Conservation (phyloP, 2,888 invertebrate genomes). For the Rhogogaster chlorosoma region DNA sequence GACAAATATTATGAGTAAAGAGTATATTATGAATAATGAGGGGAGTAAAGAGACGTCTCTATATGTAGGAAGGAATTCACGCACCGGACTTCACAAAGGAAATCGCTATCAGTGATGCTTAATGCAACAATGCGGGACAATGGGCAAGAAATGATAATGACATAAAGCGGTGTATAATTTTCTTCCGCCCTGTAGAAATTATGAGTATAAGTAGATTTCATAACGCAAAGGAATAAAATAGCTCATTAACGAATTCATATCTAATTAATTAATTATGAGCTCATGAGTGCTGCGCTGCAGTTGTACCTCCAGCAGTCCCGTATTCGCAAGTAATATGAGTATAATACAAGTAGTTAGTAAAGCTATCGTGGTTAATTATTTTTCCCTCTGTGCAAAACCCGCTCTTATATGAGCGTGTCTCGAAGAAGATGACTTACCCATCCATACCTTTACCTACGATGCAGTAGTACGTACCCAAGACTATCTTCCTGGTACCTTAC, state of each 20-base stretch:
- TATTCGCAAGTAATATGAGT: background rate
- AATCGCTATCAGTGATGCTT: background rate
- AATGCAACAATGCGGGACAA: constrained; percentile 31
- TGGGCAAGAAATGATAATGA: constrained; percentile 23
- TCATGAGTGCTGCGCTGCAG: background rate
- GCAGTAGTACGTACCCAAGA: background rate
- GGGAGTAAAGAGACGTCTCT: background rate
- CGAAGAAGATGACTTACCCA: constrained; percentile 37
- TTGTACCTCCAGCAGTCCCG: background rate
- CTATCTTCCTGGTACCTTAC: background rate
- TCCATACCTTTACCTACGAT: constrained; percentile 17
- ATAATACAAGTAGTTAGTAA: background rate
- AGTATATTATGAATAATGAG: background rate
- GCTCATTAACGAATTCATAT: constrained; percentile 44
- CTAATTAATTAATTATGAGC: constrained; percentile 36
- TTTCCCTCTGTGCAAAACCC: constrained; percentile 19
- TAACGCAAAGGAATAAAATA: background rate
- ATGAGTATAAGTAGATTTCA: constrained; percentile 11
- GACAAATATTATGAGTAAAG: background rate
- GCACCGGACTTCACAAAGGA: constrained; percentile 12
- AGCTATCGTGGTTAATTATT: constrained; percentile 14
- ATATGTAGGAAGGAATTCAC: background rate
- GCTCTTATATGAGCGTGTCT: constrained; percentile 9
- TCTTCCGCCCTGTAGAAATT: background rate
- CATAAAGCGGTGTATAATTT: constrained; percentile 26